Evolutionary conservation across 1,140 invertebrate species (phyloP).

Genomic region (Kradibia gibbosae): DNA sequence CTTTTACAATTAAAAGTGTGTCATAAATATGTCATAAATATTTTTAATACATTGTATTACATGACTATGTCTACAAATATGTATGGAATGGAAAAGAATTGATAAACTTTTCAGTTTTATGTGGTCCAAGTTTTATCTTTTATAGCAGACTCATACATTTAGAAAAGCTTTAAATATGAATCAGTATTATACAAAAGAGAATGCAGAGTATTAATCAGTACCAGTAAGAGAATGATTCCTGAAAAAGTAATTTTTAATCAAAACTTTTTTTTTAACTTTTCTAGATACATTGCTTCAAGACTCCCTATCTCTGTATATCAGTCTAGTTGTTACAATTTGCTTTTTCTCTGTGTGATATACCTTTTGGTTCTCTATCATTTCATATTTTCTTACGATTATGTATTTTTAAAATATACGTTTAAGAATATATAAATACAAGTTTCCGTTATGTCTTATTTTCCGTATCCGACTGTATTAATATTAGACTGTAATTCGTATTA

Average conservation of each 20-base stretch:
- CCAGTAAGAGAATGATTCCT: slow-evolving; percentile 60
- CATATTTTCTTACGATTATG: neutral
- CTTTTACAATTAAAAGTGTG: no score
- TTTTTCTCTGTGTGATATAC: neutral
- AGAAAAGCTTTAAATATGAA: slow-evolving; percentile 34
- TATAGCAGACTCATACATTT: neutral
- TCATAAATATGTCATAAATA: no score
- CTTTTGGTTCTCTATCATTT: neutral
- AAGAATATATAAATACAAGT: neutral
- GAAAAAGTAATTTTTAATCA: slow-evolving; percentile 66
- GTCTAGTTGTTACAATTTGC: neutral
- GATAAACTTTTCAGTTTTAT: slow-evolving; percentile 1
- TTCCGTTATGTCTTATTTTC: neutral
- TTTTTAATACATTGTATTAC: no score
- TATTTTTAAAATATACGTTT: no score
- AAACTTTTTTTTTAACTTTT: slow-evolving; percentile 57
- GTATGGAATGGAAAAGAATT: neutral
- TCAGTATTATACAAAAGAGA: neutral
- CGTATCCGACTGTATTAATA: neutral
- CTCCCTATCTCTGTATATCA: neutral
- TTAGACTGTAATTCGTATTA: slow-evolving; percentile 26
- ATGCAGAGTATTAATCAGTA: slow-evolving; percentile 53
- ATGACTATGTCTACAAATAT: neutral
- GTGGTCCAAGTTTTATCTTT: neutral
- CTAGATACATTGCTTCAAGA: slow-evolving; percentile 51